A percentile compares a stretch with the other conserved stretches of the same genome.
These are phyloP conservation scores for Nannoperca obscura DNA, from an alignment of 2,797 vertebrate genomes.

Conservation along the genomic window DNA sequence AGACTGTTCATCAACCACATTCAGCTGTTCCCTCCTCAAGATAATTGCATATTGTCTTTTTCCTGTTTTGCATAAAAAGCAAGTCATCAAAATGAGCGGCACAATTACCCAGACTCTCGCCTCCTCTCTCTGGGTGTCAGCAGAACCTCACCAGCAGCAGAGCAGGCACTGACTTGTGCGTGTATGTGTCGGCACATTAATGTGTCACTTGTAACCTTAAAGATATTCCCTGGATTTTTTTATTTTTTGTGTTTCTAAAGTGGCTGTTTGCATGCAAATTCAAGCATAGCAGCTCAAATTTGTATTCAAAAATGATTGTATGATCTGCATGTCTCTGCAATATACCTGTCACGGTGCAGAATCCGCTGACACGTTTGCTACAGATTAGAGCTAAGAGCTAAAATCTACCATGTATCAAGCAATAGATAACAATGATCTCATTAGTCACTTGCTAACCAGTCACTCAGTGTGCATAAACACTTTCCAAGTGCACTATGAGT, in stretches of 20 bases:
- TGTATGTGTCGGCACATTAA: conserved; percentile 61
- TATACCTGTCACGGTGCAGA: conserved; percentile 48
- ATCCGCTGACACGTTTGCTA: conserved; percentile 44
- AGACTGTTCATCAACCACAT: conserved; percentile 87
- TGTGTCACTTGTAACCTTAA: conserved; percentile 71
- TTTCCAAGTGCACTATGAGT: conserved; percentile 5
- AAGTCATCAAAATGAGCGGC: conserved; percentile 86
- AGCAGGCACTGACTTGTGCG: conserved; percentile 58
- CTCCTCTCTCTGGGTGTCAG: conserved; percentile 82
- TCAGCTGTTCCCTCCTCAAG: conserved; percentile 86
- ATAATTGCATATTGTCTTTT: conserved; percentile 91
- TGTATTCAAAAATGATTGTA: conserved; percentile 45
- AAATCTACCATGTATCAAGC: conserved; percentile 15
- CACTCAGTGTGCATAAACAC: conserved; percentile 42
- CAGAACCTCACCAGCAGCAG: conserved; percentile 77
- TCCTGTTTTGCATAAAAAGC: conserved; percentile 88
- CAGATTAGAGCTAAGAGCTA: conserved; percentile 47
- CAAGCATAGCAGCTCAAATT: conserved; percentile 47
- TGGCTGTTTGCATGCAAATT: conserved; percentile 64
- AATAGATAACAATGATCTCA: conserved; percentile 40
- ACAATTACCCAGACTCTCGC: conserved; percentile 85
- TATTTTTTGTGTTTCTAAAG: conserved; percentile 60
- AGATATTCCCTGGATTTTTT: conserved; percentile 46
- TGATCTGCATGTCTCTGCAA: conserved; percentile 42
- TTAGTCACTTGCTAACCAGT: conserved; percentile 44